These are phyloP conservation scores for Coendou prehensilis DNA, from an alignment of 2,797 vertebrate species.

Conservation along the genomic window DNA sequence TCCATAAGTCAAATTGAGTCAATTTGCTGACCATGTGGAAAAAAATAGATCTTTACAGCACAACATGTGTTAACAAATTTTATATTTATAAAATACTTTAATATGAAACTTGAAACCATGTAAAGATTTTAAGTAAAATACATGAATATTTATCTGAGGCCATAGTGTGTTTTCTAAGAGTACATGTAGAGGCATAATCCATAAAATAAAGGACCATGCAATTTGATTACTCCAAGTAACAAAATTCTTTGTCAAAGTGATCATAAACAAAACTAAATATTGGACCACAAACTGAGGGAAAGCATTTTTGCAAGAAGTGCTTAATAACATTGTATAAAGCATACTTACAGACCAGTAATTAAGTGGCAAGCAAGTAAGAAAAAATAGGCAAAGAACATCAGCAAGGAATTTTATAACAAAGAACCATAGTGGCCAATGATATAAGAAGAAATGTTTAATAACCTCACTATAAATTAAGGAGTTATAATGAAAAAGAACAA, in stretches of 20 bases:
- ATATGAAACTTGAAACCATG: not conserved
- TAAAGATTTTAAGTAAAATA: conserved; percentile 9
- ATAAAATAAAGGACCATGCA: not conserved
- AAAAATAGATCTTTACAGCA: not conserved
- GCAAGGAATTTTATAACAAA: not conserved
- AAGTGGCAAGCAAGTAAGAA: not conserved
- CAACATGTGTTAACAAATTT: not conserved
- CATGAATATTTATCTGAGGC: not conserved
- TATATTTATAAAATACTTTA: conserved; percentile 53
- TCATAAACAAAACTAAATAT: not conserved
- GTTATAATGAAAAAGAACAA: not conserved
- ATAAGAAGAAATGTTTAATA: not conserved
- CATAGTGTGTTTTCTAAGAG: not conserved
- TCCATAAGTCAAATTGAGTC: conserved; percentile 40
- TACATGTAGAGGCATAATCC: not conserved
- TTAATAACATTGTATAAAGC: not conserved
- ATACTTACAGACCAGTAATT: not conserved
- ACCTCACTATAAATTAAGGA: not conserved
- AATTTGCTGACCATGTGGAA: not conserved
- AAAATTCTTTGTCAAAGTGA: not conserved
- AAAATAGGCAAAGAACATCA: conserved; percentile 17
- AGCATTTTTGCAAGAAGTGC: not conserved
- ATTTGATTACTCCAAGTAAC: not conserved
- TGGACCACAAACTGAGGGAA: not conserved
- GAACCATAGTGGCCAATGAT: not conserved